phyloP scores from a whole-genome alignment of 2,888 invertebrate genomes.

The Drosophila siamana region DNA sequence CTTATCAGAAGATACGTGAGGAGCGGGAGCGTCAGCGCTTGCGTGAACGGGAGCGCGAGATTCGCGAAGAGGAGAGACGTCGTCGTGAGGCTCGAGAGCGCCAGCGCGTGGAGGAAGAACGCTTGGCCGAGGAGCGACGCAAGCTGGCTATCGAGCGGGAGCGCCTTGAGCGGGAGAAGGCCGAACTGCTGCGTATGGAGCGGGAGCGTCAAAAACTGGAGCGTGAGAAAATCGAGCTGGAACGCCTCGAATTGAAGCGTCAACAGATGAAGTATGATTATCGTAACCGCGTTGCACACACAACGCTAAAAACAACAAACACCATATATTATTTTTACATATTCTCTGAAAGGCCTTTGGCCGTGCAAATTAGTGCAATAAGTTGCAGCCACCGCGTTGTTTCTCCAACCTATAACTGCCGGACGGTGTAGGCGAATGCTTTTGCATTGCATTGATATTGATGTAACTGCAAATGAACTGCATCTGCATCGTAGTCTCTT shows the following conservation, averaged over 20 bases:
- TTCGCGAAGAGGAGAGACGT: slow-evolving; percentile 91
- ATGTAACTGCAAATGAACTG: slow-evolving; percentile 55
- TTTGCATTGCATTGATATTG: slow-evolving; percentile 53
- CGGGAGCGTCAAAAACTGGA: slow-evolving; percentile 93
- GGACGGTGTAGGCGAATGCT: slow-evolving; percentile 55
- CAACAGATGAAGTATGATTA: slow-evolving; percentile 89
- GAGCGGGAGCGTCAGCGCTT: slow-evolving; percentile 92
- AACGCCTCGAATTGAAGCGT: slow-evolving; percentile 93
- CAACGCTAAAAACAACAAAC: slow-evolving; percentile 61
- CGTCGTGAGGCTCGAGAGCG: slow-evolving; percentile 92
- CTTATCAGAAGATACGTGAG: slow-evolving; percentile 93
- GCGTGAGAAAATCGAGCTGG: slow-evolving; percentile 91
- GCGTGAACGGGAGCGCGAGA: slow-evolving; percentile 92
- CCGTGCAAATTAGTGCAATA: slow-evolving; percentile 63
- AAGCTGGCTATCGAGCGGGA: slow-evolving; percentile 93
- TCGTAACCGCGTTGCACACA: slow-evolving; percentile 61
- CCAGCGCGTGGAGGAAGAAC: slow-evolving; percentile 93
- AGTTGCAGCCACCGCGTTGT: slow-evolving; percentile 73
- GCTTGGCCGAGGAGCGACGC: slow-evolving; percentile 92
- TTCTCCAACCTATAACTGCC: slow-evolving; percentile 58
- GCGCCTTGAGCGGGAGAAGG: slow-evolving; percentile 94
- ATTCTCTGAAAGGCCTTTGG: slow-evolving; percentile 58
- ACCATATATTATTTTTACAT: slow-evolving; percentile 63
- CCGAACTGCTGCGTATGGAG: slow-evolving; percentile 93
- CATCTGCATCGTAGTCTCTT: slow-evolving; percentile 63